Percentiles rank a stretch among this genome's conserved stretches.
phyloP scores from a whole-genome alignment of 2,888 invertebrate genomes.

The Vesta saturnalis region DNA sequence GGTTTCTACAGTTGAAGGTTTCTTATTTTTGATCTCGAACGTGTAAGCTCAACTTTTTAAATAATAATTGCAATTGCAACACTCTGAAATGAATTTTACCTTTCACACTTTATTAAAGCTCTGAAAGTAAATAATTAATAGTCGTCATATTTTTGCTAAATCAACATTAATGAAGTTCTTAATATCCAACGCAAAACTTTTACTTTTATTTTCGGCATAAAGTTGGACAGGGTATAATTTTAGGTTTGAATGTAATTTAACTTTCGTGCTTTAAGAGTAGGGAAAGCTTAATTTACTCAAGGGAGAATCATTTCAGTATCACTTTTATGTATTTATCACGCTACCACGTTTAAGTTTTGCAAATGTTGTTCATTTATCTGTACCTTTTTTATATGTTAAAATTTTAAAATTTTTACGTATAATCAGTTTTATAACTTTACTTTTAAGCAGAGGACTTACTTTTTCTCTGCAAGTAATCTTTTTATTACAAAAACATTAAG shows the following conservation, averaged over 20 bases:
- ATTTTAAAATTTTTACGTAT: slow-evolving; percentile 11
- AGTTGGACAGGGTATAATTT: slow-evolving; percentile 24
- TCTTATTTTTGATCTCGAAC: not conserved
- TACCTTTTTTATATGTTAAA: slow-evolving; percentile 15
- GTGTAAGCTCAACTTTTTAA: not conserved
- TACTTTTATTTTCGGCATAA: slow-evolving; percentile 14
- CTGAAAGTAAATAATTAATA: slow-evolving; percentile 2
- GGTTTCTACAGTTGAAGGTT: slow-evolving; percentile 23
- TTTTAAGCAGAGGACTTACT: slow-evolving; percentile 11
- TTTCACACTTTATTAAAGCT: not conserved
- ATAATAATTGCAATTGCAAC: not conserved
- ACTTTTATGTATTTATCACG: slow-evolving; percentile 26
- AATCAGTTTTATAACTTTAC: slow-evolving; percentile 22
- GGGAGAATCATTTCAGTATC: slow-evolving; percentile 26
- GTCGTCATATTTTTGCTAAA: slow-evolving; percentile 14
- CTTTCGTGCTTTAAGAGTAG: slow-evolving; percentile 21
- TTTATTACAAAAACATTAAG: slow-evolving; percentile 16
- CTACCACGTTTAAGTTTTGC: slow-evolving; percentile 24
- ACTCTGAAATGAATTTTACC: no score
- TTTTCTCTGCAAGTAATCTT: slow-evolving; percentile 6
- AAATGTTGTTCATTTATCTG: slow-evolving; percentile 21
- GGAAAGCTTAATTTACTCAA: slow-evolving; percentile 18
- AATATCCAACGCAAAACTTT: slow-evolving; percentile 8
- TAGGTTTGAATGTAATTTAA: slow-evolving; percentile 21
- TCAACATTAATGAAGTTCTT: slow-evolving; percentile 22